Evolutionary conservation across 2,888 invertebrate species (phyloP), one percentile per base, ranked within the genome.

Genomic region (Bruchidius siliquastri): DNA sequence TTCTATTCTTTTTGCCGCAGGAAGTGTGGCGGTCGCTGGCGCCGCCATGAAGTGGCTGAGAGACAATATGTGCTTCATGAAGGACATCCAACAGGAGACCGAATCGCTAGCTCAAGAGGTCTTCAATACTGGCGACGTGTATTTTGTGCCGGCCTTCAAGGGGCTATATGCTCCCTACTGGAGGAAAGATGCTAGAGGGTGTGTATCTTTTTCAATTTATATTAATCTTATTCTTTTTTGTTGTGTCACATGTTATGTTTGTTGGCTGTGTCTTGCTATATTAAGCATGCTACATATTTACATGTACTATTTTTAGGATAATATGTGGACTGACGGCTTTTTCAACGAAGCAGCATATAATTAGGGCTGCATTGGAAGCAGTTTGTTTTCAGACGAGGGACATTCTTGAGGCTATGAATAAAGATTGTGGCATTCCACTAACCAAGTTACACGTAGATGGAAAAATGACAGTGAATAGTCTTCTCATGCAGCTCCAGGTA

Each of bases 81-180:
- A 92, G 66, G 91, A 93, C 79, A 92, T 94, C 0, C 88, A 89
- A 0, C 90, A 92, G 72, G 92, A 92, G 72, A 91, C 92, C 0
- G 92, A 93, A 79, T 88, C 85, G 1, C 80, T 87, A 68, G 87
- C 87, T 0, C 83, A 85, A 78, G 86, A 86, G 77, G 98, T 98
- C 66, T 92, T 93, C 81, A 93, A 94, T 69, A 96, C 97, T 0
- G 96, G 96, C 0, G 99, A 98, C 81, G 97, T 98, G 20, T 98
- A 98, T 86, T 99, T 99, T 86, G 99, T 99, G 26, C 99, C 99
- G 0, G 98, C 98, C 0, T 98, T 99, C 85, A 96, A 94, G 70
- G 99, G 99, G 0, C 88, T 99, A 0, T 99, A 96, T 86, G 98
- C 99, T 72, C 99, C 99, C 0, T 97, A 99, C 84, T 99, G 99